Evolutionary conservation across 2,888 invertebrate species (phyloP), one percentile per base, ranked within the genome.

Genomic region (Drosophila kuntzei): DNA sequence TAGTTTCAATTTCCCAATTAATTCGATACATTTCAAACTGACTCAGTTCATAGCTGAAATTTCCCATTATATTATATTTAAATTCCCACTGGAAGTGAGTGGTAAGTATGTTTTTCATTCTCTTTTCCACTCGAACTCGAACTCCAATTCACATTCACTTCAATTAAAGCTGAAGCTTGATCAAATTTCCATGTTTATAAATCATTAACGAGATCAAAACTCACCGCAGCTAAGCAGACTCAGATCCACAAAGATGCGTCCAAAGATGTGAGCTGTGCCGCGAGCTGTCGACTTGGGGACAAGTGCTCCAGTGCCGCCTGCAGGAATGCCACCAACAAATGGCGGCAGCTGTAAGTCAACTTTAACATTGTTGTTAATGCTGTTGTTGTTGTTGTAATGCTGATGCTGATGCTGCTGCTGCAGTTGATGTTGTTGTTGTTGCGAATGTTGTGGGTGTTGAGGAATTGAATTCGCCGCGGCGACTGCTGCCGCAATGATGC

Each of bases 181-280:
- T 47, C 29, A 14, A 32, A 47, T 47, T 29, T 29, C 47, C 29
- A 34, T 32, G 34, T n/a, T 49, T 16, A 34, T 8, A 32, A 18
- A 16, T 29, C 11, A 37, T 34, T n/a, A 18, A 41, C 14, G 12
- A 34, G 29, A 60, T 32, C 16, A 20, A 20, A 7, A 86, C 91
- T 90, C 62, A 90, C 90, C 87, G 53, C 90, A 91, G 46, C 75
- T 62, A 18, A 90, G 71, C 71, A 91, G 73, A 14, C 78, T 51
- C 6, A 90, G 58, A 51, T 90, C 88, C 39, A 82, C 16, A 4
- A 80, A 39, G 41, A 90, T 71, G n/a, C 91, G 89, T 16, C 73
- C 54, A 16, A 80, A 86, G 61, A 90, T 84, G 65, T 79, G 63
- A 32, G 80, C 64, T 9, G 87, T 85, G 46, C 87, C 87, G 22